phyloP scores from a whole-genome alignment of 2,888 invertebrate species.

The Apamea crenata region DNA sequence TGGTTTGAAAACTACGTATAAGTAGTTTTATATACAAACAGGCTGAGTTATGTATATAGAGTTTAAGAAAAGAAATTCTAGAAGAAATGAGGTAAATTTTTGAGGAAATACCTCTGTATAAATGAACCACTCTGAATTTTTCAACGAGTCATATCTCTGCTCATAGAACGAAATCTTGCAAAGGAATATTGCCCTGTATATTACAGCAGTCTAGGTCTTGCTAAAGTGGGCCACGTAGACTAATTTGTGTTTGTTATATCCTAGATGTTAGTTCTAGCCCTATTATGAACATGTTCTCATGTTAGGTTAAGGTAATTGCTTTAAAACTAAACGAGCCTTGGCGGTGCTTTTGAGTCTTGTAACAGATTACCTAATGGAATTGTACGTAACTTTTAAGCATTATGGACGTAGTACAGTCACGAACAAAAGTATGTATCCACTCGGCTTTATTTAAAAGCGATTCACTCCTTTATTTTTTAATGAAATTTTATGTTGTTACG shows the following conservation, averaged over 20 bases:
- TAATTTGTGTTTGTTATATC: conserved; percentile 17
- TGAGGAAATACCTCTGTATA: not conserved
- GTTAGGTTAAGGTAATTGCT: conserved; percentile 29
- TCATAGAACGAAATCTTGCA: not conserved
- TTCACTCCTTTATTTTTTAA: no score
- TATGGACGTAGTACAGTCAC: no score
- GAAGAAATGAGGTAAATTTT: not conserved
- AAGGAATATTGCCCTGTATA: not conserved
- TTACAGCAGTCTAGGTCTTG: not conserved
- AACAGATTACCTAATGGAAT: conserved; percentile 8
- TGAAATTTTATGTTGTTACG: no score
- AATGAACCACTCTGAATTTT: not conserved
- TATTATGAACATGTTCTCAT: not conserved
- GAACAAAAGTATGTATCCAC: no score
- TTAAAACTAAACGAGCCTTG: conserved; percentile 23
- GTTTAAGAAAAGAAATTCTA: not conserved
- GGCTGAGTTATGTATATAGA: not conserved
- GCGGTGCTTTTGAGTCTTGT: conserved; percentile 2
- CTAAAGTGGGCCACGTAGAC: not conserved
- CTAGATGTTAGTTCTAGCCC: not conserved
- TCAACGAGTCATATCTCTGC: not conserved
- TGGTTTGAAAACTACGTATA: not conserved
- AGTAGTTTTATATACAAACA: not conserved
- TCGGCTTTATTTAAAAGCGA: no score
- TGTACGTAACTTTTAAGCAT: conserved; percentile 15